A percentile compares a stretch with the other conserved stretches of the same genome.
These are phyloP conservation scores for Ophthalmolycus amberensis DNA, from an alignment of 2,113 vertebrate genomes.

Conservation along the genomic window DNA sequence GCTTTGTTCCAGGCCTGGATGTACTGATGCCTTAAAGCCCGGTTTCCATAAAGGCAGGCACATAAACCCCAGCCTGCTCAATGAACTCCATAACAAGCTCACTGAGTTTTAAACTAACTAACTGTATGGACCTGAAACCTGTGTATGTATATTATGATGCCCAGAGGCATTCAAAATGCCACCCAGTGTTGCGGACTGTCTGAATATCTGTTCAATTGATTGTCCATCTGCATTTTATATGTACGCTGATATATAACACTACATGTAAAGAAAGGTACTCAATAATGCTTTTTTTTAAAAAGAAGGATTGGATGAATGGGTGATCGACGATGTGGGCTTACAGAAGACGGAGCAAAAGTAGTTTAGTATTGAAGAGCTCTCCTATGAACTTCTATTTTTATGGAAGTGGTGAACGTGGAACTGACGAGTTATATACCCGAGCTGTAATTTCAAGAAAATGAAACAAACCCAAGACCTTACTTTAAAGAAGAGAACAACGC, in stretches of 20 bases:
- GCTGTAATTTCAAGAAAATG: slow-evolving; percentile 82
- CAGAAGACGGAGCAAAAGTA: slow-evolving; percentile 36
- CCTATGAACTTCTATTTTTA: slow-evolving; percentile 58
- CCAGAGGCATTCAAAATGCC: slow-evolving; percentile 60
- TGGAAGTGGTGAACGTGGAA: slow-evolving; percentile 70
- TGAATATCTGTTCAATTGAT: slow-evolving; percentile 45
- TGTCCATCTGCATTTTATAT: slow-evolving; percentile 49
- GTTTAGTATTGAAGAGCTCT: slow-evolving; percentile 57
- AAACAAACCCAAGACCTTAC: slow-evolving; percentile 88
- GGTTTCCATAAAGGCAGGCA: slow-evolving; percentile 58
- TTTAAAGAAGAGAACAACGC: slow-evolving; percentile 89
- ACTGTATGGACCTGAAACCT: slow-evolving; percentile 62
- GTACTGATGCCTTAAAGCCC: slow-evolving; percentile 69
- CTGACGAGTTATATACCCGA: slow-evolving; percentile 73
- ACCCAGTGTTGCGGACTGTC: slow-evolving; percentile 56
- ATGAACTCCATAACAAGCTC: slow-evolving; percentile 22
- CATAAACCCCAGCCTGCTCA: slow-evolving; percentile 51
- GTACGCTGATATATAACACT: slow-evolving; percentile 59
- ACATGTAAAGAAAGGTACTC: slow-evolving; percentile 70
- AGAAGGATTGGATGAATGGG: slow-evolving; percentile 42
- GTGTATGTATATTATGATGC: slow-evolving; percentile 62
- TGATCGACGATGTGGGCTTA: slow-evolving; percentile 41
- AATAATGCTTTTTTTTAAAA: slow-evolving; percentile 56
- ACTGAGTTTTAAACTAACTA: slow-evolving; percentile 40
- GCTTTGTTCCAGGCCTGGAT: slow-evolving; percentile 60